Evolutionary conservation across 2,113 vertebrate species (phyloP).

Genomic region (Mormoops blainvillei): DNA sequence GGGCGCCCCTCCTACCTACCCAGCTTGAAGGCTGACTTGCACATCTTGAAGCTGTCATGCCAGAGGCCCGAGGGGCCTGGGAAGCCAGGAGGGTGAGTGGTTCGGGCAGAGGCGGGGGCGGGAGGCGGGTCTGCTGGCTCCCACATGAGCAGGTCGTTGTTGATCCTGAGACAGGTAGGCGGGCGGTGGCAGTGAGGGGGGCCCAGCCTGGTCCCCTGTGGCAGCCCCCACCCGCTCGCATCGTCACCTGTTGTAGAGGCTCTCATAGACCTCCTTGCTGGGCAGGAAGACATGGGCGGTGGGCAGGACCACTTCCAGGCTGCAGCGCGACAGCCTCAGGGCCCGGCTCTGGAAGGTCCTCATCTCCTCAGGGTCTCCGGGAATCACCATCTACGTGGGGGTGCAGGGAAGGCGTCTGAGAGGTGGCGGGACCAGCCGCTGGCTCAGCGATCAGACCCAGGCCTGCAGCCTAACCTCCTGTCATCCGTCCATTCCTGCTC

Average conservation of each 20-base stretch:
- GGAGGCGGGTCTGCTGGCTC: slow-evolving; percentile 77
- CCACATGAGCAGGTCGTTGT: slow-evolving; percentile 94
- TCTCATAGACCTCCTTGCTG: slow-evolving; percentile 92
- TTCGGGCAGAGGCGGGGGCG: background rate
- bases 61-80: slow-evolving; percentile 49
- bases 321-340: slow-evolving; percentile 85
- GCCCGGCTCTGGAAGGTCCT: slow-evolving; percentile 88
- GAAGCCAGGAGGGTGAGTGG: background rate
- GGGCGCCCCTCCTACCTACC: slow-evolving; percentile 77
- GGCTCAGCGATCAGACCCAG: background rate
- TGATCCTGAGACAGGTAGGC: slow-evolving; percentile 80
- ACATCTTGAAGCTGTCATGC: slow-evolving; percentile 87
- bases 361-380: slow-evolving; percentile 92
- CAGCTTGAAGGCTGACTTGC: slow-evolving; percentile 91
- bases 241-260: slow-evolving; percentile 90
- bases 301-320: slow-evolving; percentile 87
- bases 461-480: background rate
- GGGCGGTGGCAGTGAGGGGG: background rate
- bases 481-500: background rate
- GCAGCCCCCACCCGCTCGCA: fast-evolving
- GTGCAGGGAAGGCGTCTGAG: background rate
- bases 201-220: fast-evolving
- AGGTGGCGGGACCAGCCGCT: background rate
- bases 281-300: slow-evolving; percentile 87
- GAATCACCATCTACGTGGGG: slow-evolving; percentile 91